phyloP scores from a whole-genome alignment of 1,140 invertebrate genomes.

The Leptonema lineaticorne region DNA sequence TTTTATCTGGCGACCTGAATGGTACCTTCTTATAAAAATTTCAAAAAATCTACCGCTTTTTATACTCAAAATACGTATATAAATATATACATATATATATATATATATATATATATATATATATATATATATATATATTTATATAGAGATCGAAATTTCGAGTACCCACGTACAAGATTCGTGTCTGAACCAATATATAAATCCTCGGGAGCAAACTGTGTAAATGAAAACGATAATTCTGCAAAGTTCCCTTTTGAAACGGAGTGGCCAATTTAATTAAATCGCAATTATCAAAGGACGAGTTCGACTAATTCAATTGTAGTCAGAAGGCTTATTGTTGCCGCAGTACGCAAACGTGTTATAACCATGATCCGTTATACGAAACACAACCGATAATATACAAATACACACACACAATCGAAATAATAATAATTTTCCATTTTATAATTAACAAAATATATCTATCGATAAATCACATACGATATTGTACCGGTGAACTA shows the following conservation, averaged over 20 bases:
- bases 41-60: no score
- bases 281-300: constrained; percentile 6
- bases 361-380: neutral
- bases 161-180: no score
- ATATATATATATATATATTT: no score
- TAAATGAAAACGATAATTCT: neutral
- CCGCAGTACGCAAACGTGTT: neutral
- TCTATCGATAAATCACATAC: no score
- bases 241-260: neutral
- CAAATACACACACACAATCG: neutral
- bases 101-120: no score
- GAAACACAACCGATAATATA: neutral
- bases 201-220: neutral
- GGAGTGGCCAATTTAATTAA: neutral
- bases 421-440: neutral
- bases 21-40: no score
- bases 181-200: neutral
- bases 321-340: neutral
- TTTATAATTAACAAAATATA: no score
- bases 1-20: neutral
- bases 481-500: no score
- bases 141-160: no score
- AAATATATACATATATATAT: neutral
- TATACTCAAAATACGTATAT: neutral
- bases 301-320: constrained; percentile 3